Evolutionary conservation across 1,140 invertebrate species (phyloP).

Genomic region (Macrobrachium nipponense): DNA sequence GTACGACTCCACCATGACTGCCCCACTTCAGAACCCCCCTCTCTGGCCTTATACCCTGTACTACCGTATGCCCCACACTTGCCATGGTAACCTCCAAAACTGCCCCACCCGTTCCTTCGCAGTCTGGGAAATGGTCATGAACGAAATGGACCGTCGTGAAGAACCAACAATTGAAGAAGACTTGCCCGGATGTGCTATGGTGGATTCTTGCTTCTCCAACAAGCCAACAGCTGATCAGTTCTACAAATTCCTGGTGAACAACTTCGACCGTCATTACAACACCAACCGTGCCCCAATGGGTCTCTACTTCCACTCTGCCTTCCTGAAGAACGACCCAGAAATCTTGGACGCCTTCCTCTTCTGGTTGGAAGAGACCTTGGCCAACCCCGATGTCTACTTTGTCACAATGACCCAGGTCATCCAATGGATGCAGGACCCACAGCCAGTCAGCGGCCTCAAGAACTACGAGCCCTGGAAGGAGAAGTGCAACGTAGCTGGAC

Average conservation of each 20-base stretch:
- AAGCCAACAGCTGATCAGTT: constrained; percentile 93
- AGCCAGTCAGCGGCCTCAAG: constrained; percentile 84
- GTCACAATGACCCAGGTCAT: constrained; percentile 98
- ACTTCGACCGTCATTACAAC: constrained; percentile 94
- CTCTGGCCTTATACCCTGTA: constrained; percentile 98
- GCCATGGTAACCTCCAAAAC: constrained; percentile 92
- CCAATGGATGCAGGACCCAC: constrained; percentile 95
- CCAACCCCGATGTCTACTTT: constrained; percentile 94
- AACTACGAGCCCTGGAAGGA: constrained; percentile 95
- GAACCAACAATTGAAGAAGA: constrained; percentile 92
- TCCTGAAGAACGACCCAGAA: constrained; percentile 95
- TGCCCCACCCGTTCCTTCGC: constrained; percentile 90
- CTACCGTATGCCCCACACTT: constrained; percentile 95
- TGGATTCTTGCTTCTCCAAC: constrained; percentile 91
- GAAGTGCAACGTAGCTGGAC: constrained; percentile 86
- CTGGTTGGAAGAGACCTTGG: constrained; percentile 92
- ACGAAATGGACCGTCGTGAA: constrained; percentile 91
- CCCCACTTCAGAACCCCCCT: constrained; percentile 90
- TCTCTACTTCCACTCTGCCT: constrained; percentile 95
- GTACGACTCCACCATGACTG: constrained; percentile 95
- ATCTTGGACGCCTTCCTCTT: constrained; percentile 92
- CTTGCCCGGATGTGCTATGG: constrained; percentile 94
- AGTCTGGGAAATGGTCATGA: constrained; percentile 99
- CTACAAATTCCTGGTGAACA: constrained; percentile 95
- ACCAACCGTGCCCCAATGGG: constrained; percentile 93